Base-by-base conservation (phyloP, 2,888 invertebrate genomes). In the Cheilosia pagana region DNA sequence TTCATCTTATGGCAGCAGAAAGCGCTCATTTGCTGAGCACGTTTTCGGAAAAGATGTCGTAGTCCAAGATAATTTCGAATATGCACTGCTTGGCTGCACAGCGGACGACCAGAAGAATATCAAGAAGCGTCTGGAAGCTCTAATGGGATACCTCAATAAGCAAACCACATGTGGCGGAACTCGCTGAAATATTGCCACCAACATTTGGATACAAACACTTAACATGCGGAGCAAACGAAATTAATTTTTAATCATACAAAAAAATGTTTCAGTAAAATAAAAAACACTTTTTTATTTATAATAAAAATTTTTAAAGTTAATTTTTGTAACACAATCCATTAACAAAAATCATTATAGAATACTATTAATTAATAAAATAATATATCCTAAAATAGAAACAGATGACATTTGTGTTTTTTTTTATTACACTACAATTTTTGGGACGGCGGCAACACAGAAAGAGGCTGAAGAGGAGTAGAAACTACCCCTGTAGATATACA, bases 81-180 rank as follows among this genome's bases (percentile, higher is more conserved):
- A 94, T 14, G 95, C 95, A 48, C 94, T 97, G 85, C 93, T 97
- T 12, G 96, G 97, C 45, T 97, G 97, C 92, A 96, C 97, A 0
- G 92, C 96, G 52, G 97, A 97, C 89, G 97, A 97, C 92, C 97
- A 97, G 91, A 97, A 97, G 90, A 94, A 95, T 16, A 95, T 97
- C 57, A 96, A 96, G 92, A 96, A 96, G 90, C 95, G 97, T 67
- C 93, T 97, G 25, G 95, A 95, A 89, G 97, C 97, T 3, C 93
- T 97, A 39, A 93, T 96, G 68, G 95, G 95, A 87, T 97, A 97
- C 92, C 94, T 97, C 87, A 96, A 96, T 77, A 95, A 95, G 91
- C 92, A 92, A 89, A 92, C 91, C 76, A 89, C 92, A 87, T 90
- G 89, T 78, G 89, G 89, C 87, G 90, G 88, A 89, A 63, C 41